These are phyloP conservation scores for Tylochromis polylepis DNA, from an alignment of 2,113 vertebrate species.

Conservation along the genomic window DNA sequence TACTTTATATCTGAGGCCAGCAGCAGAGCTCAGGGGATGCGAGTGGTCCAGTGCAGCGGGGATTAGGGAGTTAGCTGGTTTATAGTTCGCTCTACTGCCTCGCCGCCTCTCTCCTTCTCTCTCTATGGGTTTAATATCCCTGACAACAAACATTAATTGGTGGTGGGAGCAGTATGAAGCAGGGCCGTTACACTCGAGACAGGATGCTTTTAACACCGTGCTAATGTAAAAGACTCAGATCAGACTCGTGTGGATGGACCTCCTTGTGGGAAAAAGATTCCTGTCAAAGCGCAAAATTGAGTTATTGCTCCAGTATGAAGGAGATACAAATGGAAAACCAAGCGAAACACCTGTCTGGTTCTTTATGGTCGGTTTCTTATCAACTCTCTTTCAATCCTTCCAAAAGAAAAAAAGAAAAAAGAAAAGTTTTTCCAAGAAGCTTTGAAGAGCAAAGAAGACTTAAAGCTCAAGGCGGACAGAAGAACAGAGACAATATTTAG, in stretches of 20 bases:
- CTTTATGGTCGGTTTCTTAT: not conserved
- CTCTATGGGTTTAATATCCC: conserved; percentile 11
- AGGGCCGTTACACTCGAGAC: not conserved
- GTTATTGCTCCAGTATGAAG: not conserved
- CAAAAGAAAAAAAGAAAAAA: not conserved
- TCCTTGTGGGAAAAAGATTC: not conserved
- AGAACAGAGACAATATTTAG: not conserved
- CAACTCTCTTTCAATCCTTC: not conserved
- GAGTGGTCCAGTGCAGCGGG: not conserved
- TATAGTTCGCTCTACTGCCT: not conserved
- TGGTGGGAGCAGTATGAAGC: not conserved
- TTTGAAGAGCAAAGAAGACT: not conserved
- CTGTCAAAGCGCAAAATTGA: not conserved
- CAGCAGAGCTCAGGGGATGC: not conserved
- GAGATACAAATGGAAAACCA: not conserved
- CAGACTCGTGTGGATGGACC: not conserved
- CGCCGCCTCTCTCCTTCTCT: not conserved
- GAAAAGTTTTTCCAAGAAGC: not conserved
- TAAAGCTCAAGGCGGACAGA: not conserved
- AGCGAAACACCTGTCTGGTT: not conserved
- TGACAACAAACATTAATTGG: conserved; percentile 18
- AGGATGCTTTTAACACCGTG: conserved; percentile 35
- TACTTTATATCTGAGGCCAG: not conserved
- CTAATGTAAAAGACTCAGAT: conserved; percentile 13
- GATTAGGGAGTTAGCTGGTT: not conserved